These are phyloP conservation scores for Tenualosa thibaudeaui DNA, from an alignment of 2,797 vertebrate genomes.

Conservation along the genomic window DNA sequence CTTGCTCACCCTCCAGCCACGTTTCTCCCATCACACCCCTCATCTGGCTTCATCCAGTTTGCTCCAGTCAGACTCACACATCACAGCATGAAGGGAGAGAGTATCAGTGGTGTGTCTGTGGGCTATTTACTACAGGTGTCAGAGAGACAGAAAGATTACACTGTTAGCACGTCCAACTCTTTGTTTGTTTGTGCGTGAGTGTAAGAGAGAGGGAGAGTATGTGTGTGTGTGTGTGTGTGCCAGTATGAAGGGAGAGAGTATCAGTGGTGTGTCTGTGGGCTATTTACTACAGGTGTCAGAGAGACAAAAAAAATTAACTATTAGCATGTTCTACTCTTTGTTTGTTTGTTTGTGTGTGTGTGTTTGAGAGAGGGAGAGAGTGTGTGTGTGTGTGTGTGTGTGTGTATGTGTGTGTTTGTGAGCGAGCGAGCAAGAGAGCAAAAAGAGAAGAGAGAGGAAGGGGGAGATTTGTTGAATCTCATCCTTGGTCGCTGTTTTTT, in stretches of 20 bases:
- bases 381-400: too few species aligned
- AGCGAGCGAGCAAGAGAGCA: neutral
- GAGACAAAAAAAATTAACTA: neutral
- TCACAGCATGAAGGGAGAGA: neutral
- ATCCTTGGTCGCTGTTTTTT: neutral
- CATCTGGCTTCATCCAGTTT: neutral
- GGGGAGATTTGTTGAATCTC: neutral
- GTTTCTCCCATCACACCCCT: neutral
- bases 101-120: neutral
- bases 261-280: neutral
- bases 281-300: neutral
- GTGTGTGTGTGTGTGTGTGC: neutral
- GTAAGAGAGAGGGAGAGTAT: too few species aligned
- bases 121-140: neutral
- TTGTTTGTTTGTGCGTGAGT: neutral
- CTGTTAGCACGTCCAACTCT: too few species aligned
- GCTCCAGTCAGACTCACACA: neutral
- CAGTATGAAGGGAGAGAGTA: neutral
- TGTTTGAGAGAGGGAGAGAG: neutral
- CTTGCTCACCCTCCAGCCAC: neutral
- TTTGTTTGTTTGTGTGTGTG: neutral
- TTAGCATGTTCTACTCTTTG: neutral
- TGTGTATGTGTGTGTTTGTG: neutral
- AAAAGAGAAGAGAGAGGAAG: neutral
- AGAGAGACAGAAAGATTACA: neutral